A percentile compares a stretch with the other conserved stretches of the same genome.
These are phyloP conservation scores for Tricholauxania praeusta DNA, from an alignment of 2,888 invertebrate genomes.

Conservation along the genomic window DNA sequence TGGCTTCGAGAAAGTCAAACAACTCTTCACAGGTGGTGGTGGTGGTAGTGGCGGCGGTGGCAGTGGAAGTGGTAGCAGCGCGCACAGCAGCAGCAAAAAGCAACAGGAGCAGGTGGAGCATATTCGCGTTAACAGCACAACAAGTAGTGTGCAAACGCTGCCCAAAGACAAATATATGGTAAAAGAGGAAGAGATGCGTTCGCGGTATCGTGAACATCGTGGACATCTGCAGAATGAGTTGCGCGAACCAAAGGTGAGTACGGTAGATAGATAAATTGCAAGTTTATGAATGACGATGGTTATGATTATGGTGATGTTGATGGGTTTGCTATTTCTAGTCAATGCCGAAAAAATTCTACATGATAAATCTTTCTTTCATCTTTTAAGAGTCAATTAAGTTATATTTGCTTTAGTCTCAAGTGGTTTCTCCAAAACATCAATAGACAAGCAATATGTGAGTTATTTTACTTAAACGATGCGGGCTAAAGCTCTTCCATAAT, in stretches of 20 bases:
- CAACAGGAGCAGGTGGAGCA: constrained; percentile 55
- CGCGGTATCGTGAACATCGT: constrained; percentile 73
- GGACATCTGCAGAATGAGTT: constrained; percentile 44
- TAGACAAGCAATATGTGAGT: no score
- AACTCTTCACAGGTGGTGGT: constrained; percentile 77
- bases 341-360: no score
- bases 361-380: no score
- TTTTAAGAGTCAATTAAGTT: no score
- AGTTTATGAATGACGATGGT: neutral
- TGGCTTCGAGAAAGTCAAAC: constrained; percentile 82
- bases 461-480: no score
- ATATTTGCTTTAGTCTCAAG: no score
- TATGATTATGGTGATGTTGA: neutral
- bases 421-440: no score
- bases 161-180: constrained; percentile 68
- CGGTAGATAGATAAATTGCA: neutral
- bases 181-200: constrained; percentile 71
- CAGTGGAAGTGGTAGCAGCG: constrained; percentile 64
- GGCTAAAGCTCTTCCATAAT: no score
- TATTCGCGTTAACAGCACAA: constrained; percentile 62
- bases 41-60: constrained; percentile 57
- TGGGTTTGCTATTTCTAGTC: neutral
- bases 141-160: constrained; percentile 56
- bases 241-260: constrained; percentile 65
- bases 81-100: constrained; percentile 64